Conservation (phyloP, 64 coral and sea anemone genomes). For the Trachythela sp. region DNA sequence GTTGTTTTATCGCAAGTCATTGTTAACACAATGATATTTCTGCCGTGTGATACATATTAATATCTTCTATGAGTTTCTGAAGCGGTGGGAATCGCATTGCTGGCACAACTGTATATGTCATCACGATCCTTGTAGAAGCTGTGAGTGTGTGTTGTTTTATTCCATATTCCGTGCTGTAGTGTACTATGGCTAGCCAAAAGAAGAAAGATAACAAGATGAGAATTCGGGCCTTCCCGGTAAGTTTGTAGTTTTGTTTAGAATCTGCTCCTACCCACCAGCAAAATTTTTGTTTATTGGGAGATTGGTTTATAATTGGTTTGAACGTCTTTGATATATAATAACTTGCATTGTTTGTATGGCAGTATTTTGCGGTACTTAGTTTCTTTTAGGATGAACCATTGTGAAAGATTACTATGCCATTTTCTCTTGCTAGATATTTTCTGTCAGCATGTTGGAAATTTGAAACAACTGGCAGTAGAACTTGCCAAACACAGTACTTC, state of each 20-base stretch:
- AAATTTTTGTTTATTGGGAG: not conserved
- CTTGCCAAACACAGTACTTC: not conserved
- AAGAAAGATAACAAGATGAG: constrained; percentile 98
- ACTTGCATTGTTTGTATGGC: too few species aligned
- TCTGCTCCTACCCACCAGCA: not conserved
- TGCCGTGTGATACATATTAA: not conserved
- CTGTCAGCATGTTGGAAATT: not conserved
- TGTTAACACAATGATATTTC: not conserved
- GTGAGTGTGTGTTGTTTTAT: not conserved
- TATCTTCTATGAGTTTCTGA: not conserved
- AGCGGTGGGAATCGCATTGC: not conserved
- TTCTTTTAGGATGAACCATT: not conserved
- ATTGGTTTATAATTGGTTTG: not conserved
- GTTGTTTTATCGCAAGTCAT: not conserved
- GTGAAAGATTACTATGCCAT: not conserved
- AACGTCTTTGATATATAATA: too few species aligned
- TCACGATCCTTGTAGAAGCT: not conserved
- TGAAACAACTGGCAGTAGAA: not conserved
- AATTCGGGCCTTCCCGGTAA: constrained; percentile 99
- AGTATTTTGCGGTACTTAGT: not conserved
- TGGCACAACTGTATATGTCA: not conserved
- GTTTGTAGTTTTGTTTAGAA: constrained; percentile 18
- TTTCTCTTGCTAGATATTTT: not conserved
- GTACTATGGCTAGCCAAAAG: constrained; percentile 3
- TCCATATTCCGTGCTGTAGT: not conserved